Percentiles rank a stretch among this genome's conserved stretches.
phyloP scores from a whole-genome alignment of 2,888 invertebrate species.

The Choristoneura rosaceana region DNA sequence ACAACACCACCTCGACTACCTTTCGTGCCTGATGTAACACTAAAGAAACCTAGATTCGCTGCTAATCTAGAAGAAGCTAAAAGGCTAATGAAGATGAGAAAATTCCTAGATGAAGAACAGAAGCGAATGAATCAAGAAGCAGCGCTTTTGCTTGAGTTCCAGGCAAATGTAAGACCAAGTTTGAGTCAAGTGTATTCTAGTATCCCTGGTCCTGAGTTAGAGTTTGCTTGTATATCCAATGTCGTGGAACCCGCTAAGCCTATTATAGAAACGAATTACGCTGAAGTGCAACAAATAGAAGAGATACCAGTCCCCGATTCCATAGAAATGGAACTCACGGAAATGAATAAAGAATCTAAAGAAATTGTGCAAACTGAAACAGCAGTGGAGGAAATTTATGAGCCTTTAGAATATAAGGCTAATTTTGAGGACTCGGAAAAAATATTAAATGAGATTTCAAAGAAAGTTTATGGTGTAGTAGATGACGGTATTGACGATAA shows the following conservation, averaged over 20 bases:
- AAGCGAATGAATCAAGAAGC: conserved; percentile 83
- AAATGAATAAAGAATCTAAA: conserved; percentile 44
- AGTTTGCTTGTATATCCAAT: conserved; percentile 74
- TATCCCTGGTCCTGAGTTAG: conserved; percentile 79
- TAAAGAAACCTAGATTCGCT: conserved; percentile 89
- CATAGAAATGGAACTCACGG: conserved; percentile 44
- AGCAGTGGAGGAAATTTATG: conserved; percentile 41
- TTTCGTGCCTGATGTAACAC: conserved; percentile 78
- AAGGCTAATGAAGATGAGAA: conserved; percentile 88
- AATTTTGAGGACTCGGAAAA: conserved; percentile 40
- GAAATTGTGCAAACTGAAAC: conserved; percentile 42
- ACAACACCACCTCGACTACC: conserved; percentile 69
- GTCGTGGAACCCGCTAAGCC: conserved; percentile 48
- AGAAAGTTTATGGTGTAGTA: conserved; percentile 44
- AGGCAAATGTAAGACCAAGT: conserved; percentile 79
- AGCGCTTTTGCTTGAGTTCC: conserved; percentile 77
- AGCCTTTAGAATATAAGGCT: conserved; percentile 38
- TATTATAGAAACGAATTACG: conserved; percentile 41
- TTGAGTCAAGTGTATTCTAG: conserved; percentile 80
- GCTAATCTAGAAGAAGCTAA: conserved; percentile 88
- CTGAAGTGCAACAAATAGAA: conserved; percentile 43
- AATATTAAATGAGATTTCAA: conserved; percentile 37
- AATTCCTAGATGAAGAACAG: conserved; percentile 87
- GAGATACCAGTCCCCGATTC: conserved; percentile 42
- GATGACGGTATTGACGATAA: conserved; percentile 48